Evolutionary conservation across 2,888 invertebrate genomes (phyloP).

Genomic region (Melanotus villosus): DNA sequence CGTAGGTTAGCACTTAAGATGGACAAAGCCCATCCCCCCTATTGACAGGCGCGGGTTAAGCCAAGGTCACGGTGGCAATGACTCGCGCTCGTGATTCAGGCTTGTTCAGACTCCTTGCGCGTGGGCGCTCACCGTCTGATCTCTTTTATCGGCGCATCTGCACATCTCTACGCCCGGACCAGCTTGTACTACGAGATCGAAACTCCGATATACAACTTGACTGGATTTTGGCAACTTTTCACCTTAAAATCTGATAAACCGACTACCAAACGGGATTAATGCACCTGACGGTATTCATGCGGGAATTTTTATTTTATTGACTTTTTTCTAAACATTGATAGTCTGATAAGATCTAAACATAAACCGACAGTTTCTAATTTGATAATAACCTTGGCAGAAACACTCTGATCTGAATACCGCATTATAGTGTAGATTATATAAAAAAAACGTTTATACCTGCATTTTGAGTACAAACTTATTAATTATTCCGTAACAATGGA

Average conservation of each 20-base stretch:
- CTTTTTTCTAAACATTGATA: too few relatives aligned
- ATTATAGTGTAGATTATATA: too few relatives aligned
- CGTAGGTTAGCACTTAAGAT: constrained; percentile 51
- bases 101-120: constrained; percentile 49
- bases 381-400: too few relatives aligned
- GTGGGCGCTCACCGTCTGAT: constrained; percentile 57
- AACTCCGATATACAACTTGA: constrained; percentile 4
- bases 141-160: constrained; percentile 56
- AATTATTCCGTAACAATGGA: too few relatives aligned
- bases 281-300: constrained; percentile 18
- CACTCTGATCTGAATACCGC: too few relatives aligned
- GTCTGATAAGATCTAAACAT: too few relatives aligned
- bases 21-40: constrained; percentile 51
- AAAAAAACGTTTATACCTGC: too few relatives aligned
- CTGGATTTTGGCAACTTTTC: constrained; percentile 33
- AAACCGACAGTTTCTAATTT: too few relatives aligned
- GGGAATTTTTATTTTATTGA: neutral
- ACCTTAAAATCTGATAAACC: constrained; percentile 17
- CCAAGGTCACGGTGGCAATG: constrained; percentile 60
- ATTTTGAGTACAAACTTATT: too few relatives aligned
- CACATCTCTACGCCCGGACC: constrained; percentile 49
- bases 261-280: constrained; percentile 26
- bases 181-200: constrained; percentile 44
- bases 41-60: constrained; percentile 57
- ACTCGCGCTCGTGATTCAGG: constrained; percentile 57